These are phyloP conservation scores for Hippocampus comes DNA, from an alignment of 2,113 vertebrate species.

Conservation along the genomic window DNA sequence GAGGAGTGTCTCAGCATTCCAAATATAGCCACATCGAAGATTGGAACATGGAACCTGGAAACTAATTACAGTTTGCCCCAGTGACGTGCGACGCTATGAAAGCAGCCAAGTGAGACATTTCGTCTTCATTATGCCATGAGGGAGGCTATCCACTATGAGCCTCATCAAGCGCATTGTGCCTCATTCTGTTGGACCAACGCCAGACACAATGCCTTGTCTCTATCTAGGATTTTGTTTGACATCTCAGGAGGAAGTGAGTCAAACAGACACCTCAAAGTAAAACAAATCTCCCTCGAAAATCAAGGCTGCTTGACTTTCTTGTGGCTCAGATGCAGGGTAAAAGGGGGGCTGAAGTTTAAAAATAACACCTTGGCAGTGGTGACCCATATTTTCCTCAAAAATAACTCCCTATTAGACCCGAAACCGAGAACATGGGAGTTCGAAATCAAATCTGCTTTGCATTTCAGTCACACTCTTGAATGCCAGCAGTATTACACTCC, in stretches of 20 bases:
- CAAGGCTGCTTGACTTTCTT: constrained; percentile 44
- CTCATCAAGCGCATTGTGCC: constrained; percentile 16
- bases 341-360: constrained; percentile 59
- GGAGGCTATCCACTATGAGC: constrained; percentile 5
- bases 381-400: constrained; percentile 72
- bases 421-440: constrained; percentile 44
- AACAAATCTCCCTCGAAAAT: constrained; percentile 32
- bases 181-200: constrained; percentile 21
- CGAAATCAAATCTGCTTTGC: constrained; percentile 62
- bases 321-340: constrained; percentile 64
- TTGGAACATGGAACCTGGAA: constrained; percentile 47
- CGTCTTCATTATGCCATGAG: constrained; percentile 23
- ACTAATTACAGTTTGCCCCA: constrained; percentile 60
- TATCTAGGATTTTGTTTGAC: constrained; percentile 18
- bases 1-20: constrained; percentile 48
- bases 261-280: constrained; percentile 19
- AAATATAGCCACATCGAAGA: constrained; percentile 53
- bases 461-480: constrained; percentile 56
- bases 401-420: constrained; percentile 63
- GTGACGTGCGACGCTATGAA: constrained; percentile 33
- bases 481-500: constrained; percentile 32
- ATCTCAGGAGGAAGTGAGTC: constrained; percentile 14
- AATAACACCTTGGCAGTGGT: constrained; percentile 69
- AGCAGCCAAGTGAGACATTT: constrained; percentile 30
- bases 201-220: constrained; percentile 17